Conservation (phyloP, 2,797 vertebrate genomes). For the Sebastes paucispinis region DNA sequence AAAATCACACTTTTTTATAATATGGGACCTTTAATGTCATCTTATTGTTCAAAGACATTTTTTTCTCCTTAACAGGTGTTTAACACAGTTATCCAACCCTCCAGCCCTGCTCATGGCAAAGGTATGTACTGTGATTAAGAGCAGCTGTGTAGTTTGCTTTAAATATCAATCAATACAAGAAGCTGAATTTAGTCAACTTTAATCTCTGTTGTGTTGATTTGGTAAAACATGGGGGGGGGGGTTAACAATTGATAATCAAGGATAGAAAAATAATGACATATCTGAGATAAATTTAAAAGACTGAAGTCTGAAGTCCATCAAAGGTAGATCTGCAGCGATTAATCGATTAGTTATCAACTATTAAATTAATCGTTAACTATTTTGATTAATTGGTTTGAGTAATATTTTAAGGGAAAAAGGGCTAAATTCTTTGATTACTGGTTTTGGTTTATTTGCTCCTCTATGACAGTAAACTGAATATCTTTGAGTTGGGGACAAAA, state of each 20-base stretch:
- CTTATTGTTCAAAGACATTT: not conserved
- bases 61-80: conserved; percentile 22
- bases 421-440: too few species aligned
- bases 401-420: rapidly evolving
- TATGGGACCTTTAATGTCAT: too few species aligned
- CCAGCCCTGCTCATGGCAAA: conserved; percentile 38
- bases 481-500: too few species aligned
- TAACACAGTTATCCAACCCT: not conserved
- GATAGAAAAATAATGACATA: not conserved
- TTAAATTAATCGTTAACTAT: not conserved
- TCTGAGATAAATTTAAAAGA: not conserved
- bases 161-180: not conserved
- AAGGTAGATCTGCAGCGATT: not conserved
- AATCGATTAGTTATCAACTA: not conserved
- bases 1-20: too few species aligned
- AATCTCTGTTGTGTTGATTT: not conserved
- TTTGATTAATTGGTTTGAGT: too few species aligned
- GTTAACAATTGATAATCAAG: not conserved
- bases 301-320: not conserved
- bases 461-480: too few species aligned
- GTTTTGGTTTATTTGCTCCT: too few species aligned
- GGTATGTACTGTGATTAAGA: conserved; percentile 32
- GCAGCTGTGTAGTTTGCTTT: not conserved
- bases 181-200: not conserved
- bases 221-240: not conserved